Percentiles rank a stretch among this genome's conserved stretches.
Conservation (phyloP, 2,113 vertebrate species). For the Catharus minimus region DNA sequence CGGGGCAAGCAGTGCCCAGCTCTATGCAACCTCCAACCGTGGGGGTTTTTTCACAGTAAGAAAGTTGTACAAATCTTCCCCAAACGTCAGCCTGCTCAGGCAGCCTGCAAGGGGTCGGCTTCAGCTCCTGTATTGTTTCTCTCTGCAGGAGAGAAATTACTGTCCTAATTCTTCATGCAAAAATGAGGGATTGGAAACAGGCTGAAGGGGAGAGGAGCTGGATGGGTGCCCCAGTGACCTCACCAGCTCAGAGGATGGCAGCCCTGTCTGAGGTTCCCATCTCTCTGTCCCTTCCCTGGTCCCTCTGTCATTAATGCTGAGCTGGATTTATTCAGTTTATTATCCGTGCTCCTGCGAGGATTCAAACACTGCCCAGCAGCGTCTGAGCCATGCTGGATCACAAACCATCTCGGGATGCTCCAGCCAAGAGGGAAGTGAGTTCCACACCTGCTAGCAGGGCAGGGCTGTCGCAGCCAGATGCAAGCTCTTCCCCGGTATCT, state of each 20-base stretch:
- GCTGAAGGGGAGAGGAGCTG: slow-evolving; percentile 21
- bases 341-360: not conserved
- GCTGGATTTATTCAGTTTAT: not conserved
- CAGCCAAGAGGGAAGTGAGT: slow-evolving; percentile 17
- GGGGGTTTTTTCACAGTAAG: not conserved
- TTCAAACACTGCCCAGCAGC: not conserved
- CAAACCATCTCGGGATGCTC: slow-evolving; percentile 13
- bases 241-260: not conserved
- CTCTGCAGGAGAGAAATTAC: slow-evolving; percentile 13
- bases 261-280: not conserved
- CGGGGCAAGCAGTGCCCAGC: not conserved
- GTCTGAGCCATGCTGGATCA: not conserved
- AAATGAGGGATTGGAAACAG: slow-evolving; percentile 2
- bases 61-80: slow-evolving; percentile 18
- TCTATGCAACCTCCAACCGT: rapidly evolving
- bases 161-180: slow-evolving; percentile 32
- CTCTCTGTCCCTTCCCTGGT: not conserved
- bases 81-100: not conserved
- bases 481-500: not conserved
- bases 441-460: not conserved
- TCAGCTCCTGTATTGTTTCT: slow-evolving; percentile 32
- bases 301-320: not conserved
- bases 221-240: not conserved
- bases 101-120: slow-evolving; percentile 23
- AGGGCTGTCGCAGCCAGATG: not conserved